Evolutionary conservation across 1,140 invertebrate genomes (phyloP).

Genomic region (fruit fly (Drosophila melanogaster)): DNA sequence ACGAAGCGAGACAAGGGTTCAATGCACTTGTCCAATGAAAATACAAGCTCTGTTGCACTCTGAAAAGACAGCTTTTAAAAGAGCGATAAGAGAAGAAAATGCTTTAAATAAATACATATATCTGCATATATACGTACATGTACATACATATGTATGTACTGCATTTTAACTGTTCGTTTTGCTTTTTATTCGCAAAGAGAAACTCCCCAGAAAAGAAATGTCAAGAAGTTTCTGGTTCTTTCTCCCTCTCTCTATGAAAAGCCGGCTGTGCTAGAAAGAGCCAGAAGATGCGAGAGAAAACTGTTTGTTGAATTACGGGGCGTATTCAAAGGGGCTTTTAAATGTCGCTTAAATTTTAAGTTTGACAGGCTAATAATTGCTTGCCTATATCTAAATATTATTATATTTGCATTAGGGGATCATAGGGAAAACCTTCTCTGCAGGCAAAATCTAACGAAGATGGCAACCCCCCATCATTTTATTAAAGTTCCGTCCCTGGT

Average conservation of each 20-base stretch:
- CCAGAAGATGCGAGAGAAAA: constrained; percentile 47
- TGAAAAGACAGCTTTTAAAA: constrained; percentile 31
- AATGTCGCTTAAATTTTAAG: no score
- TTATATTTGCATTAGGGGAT: no score
- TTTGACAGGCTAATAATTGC: no score
- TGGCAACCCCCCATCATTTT: neutral
- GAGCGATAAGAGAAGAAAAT: constrained; percentile 34
- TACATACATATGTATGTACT: neutral
- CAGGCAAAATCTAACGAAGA: no score
- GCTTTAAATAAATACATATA: constrained; percentile 42
- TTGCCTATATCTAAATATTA: no score
- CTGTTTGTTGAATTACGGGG: neutral
- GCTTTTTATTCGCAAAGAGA: constrained; percentile 23
- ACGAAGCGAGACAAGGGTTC: constrained; percentile 46
- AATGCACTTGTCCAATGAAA: constrained; percentile 53
- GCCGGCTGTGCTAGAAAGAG: constrained; percentile 59
- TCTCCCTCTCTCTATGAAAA: constrained; percentile 6
- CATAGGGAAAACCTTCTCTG: no score
- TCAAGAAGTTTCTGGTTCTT: constrained; percentile 43
- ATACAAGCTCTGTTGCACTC: constrained; percentile 25
- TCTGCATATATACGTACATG: constrained; percentile 2
- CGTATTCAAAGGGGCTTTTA: neutral
- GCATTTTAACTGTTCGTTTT: constrained; percentile 13
- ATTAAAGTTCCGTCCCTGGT: neutral
- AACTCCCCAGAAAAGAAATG: constrained; percentile 60